Evolutionary conservation across 2,888 invertebrate species (phyloP).

Genomic region (Tinea trinotella): DNA sequence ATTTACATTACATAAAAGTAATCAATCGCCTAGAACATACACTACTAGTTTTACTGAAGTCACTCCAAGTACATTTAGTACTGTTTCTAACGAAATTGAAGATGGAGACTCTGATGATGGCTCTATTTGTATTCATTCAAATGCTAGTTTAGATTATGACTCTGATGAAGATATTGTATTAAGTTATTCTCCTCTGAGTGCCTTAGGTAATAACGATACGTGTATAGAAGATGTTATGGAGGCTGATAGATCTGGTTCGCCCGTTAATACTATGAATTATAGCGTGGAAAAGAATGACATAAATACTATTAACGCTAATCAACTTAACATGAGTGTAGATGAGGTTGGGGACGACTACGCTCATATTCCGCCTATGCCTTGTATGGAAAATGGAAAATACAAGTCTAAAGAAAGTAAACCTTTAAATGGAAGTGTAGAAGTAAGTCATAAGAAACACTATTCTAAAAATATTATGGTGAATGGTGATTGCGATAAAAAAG

Average conservation of each 20-base stretch:
- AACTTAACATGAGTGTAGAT: no score
- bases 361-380: not conserved
- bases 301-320: no score
- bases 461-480: not conserved
- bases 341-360: not conserved
- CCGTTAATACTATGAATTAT: not conserved
- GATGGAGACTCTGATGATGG: no score
- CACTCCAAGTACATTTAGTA: no score
- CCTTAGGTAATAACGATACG: not conserved
- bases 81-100: no score
- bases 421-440: not conserved
- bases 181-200: not conserved
- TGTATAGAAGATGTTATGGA: not conserved
- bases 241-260: not conserved
- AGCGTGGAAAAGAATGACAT: not conserved
- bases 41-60: no score
- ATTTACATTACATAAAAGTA: no score
- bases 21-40: no score
- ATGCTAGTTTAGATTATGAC: not conserved
- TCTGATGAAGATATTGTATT: not conserved
- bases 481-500: no score
- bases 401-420: not conserved
- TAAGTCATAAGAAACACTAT: not conserved
- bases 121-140: no score
- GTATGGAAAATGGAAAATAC: not conserved